These are phyloP conservation scores for Ceratotherium simum DNA, from an alignment of 2,113 vertebrate species.

Conservation along the genomic window DNA sequence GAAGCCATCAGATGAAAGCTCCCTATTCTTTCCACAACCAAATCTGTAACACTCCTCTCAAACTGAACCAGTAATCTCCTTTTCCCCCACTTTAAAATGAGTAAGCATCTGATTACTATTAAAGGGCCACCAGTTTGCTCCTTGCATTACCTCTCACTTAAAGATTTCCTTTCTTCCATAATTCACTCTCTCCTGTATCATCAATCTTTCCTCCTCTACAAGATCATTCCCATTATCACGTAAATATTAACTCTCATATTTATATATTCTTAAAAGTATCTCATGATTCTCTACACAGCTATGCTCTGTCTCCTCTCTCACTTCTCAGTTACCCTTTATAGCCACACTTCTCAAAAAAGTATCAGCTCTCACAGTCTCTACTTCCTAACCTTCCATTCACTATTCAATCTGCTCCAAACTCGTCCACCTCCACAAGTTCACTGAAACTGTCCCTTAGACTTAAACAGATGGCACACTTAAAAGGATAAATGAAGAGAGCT, in stretches of 20 bases:
- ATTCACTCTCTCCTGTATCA: background rate
- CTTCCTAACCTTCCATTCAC: conserved; percentile 16
- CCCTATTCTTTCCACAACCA: background rate
- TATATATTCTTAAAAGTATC: background rate
- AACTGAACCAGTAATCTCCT: background rate
- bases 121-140: background rate
- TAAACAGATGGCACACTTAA: background rate
- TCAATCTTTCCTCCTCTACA: background rate
- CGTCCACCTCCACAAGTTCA: background rate
- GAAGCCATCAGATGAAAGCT: background rate
- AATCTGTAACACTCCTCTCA: background rate
- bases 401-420: background rate
- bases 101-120: background rate
- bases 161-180: conserved; percentile 1
- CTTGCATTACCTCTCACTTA: background rate
- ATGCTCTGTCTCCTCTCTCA: background rate
- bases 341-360: background rate
- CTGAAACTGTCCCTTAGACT: background rate
- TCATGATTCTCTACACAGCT: background rate
- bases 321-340: background rate
- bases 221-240: background rate
- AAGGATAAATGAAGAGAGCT: background rate
- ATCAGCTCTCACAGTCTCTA: background rate
- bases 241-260: background rate
- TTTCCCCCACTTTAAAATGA: background rate